Percentiles rank a stretch among this genome's conserved stretches.
phyloP scores from a whole-genome alignment of 1,140 invertebrate genomes.

The Scaptodrosophila lebanonensis region DNA sequence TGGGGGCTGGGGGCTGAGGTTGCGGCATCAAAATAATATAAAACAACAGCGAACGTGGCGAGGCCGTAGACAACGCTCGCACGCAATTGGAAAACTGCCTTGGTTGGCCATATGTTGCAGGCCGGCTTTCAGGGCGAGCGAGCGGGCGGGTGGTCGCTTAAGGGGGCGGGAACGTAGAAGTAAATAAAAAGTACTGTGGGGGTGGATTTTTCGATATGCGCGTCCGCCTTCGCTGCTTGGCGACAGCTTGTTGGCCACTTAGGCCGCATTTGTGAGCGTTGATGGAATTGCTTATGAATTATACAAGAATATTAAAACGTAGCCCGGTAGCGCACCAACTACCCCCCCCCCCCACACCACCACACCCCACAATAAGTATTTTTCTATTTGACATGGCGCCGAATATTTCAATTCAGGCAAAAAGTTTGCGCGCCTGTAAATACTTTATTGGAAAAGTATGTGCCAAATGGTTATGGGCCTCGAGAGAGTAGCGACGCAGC shows the following conservation, averaged over 20 bases:
- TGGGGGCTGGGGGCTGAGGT: neutral
- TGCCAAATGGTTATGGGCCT: slow-evolving; percentile 64
- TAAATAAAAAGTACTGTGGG: neutral
- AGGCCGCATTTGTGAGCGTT: slow-evolving; percentile 63
- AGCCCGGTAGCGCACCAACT: slow-evolving; percentile 26
- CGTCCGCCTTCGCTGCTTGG: slow-evolving; percentile 31
- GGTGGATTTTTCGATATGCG: slow-evolving; percentile 7
- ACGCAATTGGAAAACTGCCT: slow-evolving; percentile 8
- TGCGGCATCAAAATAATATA: slow-evolving; percentile 2
- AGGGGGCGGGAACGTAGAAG: slow-evolving; percentile 26
- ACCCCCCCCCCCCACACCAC: neutral
- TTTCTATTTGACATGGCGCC: slow-evolving; percentile 31
- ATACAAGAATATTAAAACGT: slow-evolving; percentile 77
- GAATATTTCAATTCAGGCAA: slow-evolving; percentile 58
- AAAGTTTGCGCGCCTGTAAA: slow-evolving; percentile 48
- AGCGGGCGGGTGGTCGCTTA: too few relatives aligned
- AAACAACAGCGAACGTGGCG: neutral
- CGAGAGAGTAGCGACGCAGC: neutral
- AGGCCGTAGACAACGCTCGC: neutral
- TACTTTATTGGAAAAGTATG: slow-evolving; percentile 75
- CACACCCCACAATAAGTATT: neutral
- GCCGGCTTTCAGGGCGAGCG: too few relatives aligned
- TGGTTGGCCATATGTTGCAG: neutral
- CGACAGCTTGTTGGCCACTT: slow-evolving; percentile 76
- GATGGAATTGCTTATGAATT: slow-evolving; percentile 77